Evolutionary conservation across 1,140 invertebrate species (phyloP).

Genomic region (Colletes latitarsis): DNA sequence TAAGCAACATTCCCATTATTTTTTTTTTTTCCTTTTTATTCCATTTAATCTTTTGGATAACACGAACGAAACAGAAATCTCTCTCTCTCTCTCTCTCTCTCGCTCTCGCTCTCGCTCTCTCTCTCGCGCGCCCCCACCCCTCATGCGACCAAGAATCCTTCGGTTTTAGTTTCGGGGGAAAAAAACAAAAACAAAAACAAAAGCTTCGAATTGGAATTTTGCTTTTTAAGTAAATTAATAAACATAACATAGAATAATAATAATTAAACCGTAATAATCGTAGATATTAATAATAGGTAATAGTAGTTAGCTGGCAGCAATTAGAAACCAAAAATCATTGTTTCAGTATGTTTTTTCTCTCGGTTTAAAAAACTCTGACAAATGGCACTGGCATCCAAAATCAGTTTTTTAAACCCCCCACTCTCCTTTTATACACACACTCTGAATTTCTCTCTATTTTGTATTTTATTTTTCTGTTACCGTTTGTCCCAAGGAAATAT

Average conservation of each 20-base stretch:
- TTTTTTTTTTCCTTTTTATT: slow-evolving; percentile 45
- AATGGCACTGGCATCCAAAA: slow-evolving; percentile 77
- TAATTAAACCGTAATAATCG: slow-evolving; percentile 68
- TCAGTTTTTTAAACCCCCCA: slow-evolving; percentile 43
- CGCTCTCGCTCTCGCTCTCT: too few relatives aligned
- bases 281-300: slow-evolving; percentile 76
- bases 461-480: too few relatives aligned
- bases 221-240: slow-evolving; percentile 75
- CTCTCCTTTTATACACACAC: slow-evolving; percentile 29
- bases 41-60: background rate
- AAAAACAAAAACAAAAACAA: background rate
- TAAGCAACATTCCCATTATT: slow-evolving; percentile 68
- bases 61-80: slow-evolving; percentile 73
- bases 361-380: slow-evolving; percentile 72
- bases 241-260: slow-evolving; percentile 76
- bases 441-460: too few relatives aligned
- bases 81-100: slow-evolving; percentile 44
- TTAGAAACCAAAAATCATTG: slow-evolving; percentile 73
- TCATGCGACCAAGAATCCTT: slow-evolving; percentile 73
- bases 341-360: slow-evolving; percentile 49
- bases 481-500: too few relatives aligned
- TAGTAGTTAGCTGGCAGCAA: slow-evolving; percentile 78
- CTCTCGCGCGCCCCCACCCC: background rate
- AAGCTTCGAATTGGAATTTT: slow-evolving; percentile 46
- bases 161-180: background rate